Conservation (phyloP, 2,888 invertebrate species). For the Seladonia tumulorum region DNA sequence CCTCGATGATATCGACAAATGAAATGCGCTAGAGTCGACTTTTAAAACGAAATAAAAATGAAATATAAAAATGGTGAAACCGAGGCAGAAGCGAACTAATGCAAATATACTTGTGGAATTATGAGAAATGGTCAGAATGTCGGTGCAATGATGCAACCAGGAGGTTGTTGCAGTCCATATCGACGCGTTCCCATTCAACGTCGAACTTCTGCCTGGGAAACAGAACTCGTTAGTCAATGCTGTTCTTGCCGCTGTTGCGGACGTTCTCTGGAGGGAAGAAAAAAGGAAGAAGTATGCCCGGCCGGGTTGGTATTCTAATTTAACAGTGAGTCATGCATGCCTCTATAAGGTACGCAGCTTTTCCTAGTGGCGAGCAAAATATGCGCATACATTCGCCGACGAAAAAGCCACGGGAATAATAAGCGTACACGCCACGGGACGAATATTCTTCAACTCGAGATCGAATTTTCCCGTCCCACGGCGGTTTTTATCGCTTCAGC, state of each 20-base stretch:
- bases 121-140: neutral
- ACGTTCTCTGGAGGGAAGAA: slow-evolving; percentile 20
- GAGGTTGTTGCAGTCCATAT: slow-evolving; percentile 7
- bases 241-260: slow-evolving; percentile 37
- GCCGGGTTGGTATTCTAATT: slow-evolving; percentile 64
- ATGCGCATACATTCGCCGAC: slow-evolving; percentile 64
- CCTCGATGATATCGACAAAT: no score
- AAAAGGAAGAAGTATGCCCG: slow-evolving; percentile 13
- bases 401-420: slow-evolving; percentile 66
- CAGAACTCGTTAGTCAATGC: slow-evolving; percentile 65
- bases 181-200: slow-evolving; percentile 4
- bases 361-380: slow-evolving; percentile 54
- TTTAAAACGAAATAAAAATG: no score
- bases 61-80: no score
- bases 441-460: slow-evolving; percentile 43
- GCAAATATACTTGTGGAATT: neutral
- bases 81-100: neutral
- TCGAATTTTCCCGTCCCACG: slow-evolving; percentile 39
- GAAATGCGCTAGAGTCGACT: no score
- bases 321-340: slow-evolving; percentile 61
- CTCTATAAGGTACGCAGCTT: slow-evolving; percentile 52
- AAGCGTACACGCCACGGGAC: slow-evolving; percentile 44
- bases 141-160: slow-evolving; percentile 11
- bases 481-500: slow-evolving; percentile 37
- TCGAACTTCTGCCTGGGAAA: slow-evolving; percentile 28